These are phyloP conservation scores for Oncorhynchus mykiss DNA, from an alignment of 2,113 vertebrate species.

Conservation along the genomic window DNA sequence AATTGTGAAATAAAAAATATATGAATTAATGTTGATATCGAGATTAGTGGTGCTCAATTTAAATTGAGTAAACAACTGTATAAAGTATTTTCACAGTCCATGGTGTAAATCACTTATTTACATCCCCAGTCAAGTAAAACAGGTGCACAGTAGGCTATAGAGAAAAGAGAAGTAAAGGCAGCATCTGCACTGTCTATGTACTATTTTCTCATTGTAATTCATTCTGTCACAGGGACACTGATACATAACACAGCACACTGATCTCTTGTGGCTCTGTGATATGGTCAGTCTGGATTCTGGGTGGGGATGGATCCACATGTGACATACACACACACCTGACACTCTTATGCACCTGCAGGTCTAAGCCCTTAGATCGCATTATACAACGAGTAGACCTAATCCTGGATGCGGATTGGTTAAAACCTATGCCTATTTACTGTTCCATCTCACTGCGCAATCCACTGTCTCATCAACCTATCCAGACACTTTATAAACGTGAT, in stretches of 20 bases:
- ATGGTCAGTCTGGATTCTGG: not conserved
- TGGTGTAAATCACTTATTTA: not conserved
- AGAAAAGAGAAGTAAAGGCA: not conserved
- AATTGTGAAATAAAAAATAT: not conserved
- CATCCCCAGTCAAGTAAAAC: not conserved
- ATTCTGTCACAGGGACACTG: conserved; percentile 8
- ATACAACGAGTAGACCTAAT: no score
- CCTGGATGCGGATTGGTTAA: no score
- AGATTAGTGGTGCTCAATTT: no score
- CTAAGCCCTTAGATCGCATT: no score
- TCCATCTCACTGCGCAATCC: no score
- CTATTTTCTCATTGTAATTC: conserved; percentile 25
- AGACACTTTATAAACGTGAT: no score
- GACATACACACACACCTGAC: not conserved
- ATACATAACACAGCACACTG: conserved; percentile 1
- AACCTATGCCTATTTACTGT: no score
- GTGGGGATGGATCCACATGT: not conserved
- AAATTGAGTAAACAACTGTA: not conserved
- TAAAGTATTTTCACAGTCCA: not conserved
- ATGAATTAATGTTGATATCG: no score
- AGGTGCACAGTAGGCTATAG: conserved; percentile 2
- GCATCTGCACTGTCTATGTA: not conserved
- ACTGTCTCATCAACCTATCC: no score
- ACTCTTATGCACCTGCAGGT: no score
- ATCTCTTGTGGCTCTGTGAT: not conserved